Percentiles rank a stretch among this genome's conserved stretches.
These are phyloP conservation scores for Cebidichthys violaceus DNA, from an alignment of 2,113 vertebrate genomes.

Conservation along the genomic window DNA sequence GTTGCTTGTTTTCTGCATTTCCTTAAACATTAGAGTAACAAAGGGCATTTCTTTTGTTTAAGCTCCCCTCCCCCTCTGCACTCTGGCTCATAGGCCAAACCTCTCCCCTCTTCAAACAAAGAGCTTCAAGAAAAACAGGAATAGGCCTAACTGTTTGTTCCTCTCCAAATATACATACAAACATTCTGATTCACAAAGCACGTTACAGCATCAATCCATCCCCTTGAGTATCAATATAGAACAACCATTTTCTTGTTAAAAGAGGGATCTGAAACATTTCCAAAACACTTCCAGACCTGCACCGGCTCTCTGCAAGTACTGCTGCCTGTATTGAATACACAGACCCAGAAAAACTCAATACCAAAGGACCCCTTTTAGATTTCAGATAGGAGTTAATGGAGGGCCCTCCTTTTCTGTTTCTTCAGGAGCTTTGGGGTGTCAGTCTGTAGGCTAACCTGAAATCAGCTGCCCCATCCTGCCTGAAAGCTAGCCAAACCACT, in stretches of 20 bases:
- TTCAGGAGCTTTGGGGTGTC: not conserved
- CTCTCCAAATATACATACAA: not conserved
- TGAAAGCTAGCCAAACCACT: not conserved
- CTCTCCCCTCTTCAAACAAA: conserved; percentile 69
- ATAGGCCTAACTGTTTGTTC: conserved; percentile 18
- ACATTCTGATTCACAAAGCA: not conserved
- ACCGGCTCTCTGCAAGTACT: not conserved
- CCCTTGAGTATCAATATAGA: not conserved
- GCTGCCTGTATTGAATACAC: not conserved
- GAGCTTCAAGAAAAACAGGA: conserved; percentile 62
- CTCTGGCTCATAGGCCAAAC: conserved; percentile 59
- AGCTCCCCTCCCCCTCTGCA: conserved; percentile 55
- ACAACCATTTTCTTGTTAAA: not conserved
- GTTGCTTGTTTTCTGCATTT: conserved; percentile 66
- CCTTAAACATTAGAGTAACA: conserved; percentile 72
- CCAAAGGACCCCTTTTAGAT: not conserved
- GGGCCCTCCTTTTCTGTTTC: not conserved
- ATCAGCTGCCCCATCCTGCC: not conserved
- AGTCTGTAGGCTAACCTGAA: not conserved
- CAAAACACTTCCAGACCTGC: not conserved
- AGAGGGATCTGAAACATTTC: not conserved
- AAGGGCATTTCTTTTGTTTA: conserved; percentile 70
- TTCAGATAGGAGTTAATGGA: not conserved
- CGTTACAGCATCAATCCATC: not conserved
- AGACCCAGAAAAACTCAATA: not conserved